These are phyloP conservation scores for Borostomias antarcticus DNA, from an alignment of 2,797 vertebrate species.

Conservation along the genomic window DNA sequence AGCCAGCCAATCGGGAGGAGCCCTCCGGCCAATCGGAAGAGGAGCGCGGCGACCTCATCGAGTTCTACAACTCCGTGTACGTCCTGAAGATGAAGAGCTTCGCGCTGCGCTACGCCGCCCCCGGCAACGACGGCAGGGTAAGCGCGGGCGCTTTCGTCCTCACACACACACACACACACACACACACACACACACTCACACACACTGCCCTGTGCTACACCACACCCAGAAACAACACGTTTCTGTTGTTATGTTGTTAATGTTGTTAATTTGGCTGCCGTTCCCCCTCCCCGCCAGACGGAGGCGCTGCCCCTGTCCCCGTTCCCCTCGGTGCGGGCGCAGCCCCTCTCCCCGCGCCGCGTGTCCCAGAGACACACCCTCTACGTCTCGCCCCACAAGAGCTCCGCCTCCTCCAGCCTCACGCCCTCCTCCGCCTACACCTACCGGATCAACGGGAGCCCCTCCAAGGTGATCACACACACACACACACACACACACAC, in stretches of 20 bases:
- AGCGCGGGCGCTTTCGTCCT: fast-evolving
- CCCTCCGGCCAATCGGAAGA: slow-evolving; percentile 65
- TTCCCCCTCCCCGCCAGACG: too few species aligned
- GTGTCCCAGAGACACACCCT: slow-evolving; percentile 91
- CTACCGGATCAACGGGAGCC: slow-evolving; percentile 91
- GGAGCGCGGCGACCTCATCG: slow-evolving; percentile 91
- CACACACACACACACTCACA: neutral
- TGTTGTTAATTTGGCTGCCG: neutral
- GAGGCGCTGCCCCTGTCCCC: slow-evolving; percentile 91
- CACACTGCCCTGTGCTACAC: neutral
- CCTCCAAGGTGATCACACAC: slow-evolving; percentile 83
- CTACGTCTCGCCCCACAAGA: slow-evolving; percentile 94
- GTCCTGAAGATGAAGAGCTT: slow-evolving; percentile 89
- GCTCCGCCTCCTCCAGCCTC: slow-evolving; percentile 67
- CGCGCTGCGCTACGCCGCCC: slow-evolving; percentile 83
- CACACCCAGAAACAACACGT: too few species aligned
- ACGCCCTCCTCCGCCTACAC: slow-evolving; percentile 82
- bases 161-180: slow-evolving; percentile 10
- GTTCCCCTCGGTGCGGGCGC: slow-evolving; percentile 87
- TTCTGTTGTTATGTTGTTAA: neutral
- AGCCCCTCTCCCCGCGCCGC: slow-evolving; percentile 88
- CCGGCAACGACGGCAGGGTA: slow-evolving; percentile 82
- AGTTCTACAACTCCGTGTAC: slow-evolving; percentile 92
- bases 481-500: slow-evolving; percentile 3
- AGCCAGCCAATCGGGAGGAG: slow-evolving; percentile 48